Conservation (phyloP, 2,113 vertebrate species). For the Cygnus buccinator region DNA sequence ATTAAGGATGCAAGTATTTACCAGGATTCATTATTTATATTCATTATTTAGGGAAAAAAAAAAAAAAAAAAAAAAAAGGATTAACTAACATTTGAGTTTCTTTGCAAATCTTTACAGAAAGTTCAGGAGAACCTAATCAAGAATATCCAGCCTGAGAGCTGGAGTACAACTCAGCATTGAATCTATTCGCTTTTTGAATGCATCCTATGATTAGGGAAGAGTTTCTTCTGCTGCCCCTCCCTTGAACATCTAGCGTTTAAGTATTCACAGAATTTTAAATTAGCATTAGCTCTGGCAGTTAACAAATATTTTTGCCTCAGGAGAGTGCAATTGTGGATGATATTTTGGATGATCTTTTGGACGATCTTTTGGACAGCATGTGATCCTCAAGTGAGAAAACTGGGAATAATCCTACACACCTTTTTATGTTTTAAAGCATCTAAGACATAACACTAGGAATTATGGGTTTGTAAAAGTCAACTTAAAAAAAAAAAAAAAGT, state of each 20-base stretch:
- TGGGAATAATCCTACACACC: not conserved
- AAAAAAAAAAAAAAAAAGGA: not conserved
- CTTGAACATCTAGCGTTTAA: conserved; percentile 50
- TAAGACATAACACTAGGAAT: not conserved
- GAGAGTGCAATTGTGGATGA: not conserved
- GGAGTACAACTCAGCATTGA: conserved; percentile 27
- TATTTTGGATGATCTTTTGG: not conserved
- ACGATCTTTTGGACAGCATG: not conserved
- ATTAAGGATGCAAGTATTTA: not conserved
- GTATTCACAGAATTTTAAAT: conserved; percentile 66
- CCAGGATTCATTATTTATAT: not conserved
- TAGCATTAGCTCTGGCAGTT: conserved; percentile 38
- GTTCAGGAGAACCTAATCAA: not conserved
- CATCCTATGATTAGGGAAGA: conserved; percentile 72
- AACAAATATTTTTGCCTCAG: not conserved
- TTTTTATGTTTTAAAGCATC: not conserved
- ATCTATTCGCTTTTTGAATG: conserved; percentile 57
- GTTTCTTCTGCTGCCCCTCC: conserved; percentile 69
- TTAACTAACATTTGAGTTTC: not conserved
- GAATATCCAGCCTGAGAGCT: conserved; percentile 15
- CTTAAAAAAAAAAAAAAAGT: not conserved
- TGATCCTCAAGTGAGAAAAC: not conserved
- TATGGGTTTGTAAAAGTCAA: not conserved
- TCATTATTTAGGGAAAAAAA: not conserved
- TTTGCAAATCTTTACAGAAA: too few species aligned